These are phyloP conservation scores for Manis crassicaudata DNA, from an alignment of 2,797 vertebrate species.

Conservation along the genomic window DNA sequence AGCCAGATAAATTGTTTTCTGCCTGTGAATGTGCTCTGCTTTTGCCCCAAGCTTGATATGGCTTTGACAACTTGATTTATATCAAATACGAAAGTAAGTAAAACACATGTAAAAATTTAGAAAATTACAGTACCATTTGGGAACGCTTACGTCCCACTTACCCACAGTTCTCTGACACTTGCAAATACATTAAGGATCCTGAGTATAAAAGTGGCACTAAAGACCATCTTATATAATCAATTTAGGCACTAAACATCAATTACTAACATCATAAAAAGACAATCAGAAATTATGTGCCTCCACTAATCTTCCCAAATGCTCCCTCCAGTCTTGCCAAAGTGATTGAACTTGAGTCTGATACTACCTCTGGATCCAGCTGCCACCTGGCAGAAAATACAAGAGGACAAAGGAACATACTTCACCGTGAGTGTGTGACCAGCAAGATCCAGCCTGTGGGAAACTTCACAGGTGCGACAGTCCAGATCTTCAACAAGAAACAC, in stretches of 20 bases:
- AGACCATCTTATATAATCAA: not conserved
- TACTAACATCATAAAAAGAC: not conserved
- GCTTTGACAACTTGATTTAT: not conserved
- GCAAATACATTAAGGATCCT: not conserved
- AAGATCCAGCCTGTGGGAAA: not conserved
- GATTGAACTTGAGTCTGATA: not conserved
- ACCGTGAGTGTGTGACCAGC: not conserved
- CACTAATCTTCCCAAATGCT: not conserved
- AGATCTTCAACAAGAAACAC: not conserved
- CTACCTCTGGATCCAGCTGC: not conserved
- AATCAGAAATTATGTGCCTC: not conserved
- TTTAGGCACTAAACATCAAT: not conserved
- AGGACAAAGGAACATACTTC: not conserved
- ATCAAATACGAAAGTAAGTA: not conserved
- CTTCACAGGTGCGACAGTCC: not conserved
- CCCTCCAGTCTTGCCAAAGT: not conserved
- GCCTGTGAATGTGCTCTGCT: not conserved
- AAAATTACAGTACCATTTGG: not conserved
- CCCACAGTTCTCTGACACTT: not conserved
- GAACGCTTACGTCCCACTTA: not conserved
- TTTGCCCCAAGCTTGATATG: not conserved
- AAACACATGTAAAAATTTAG: not conserved
- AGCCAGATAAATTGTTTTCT: not conserved
- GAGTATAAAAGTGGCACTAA: not conserved
- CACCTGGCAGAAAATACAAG: slow-evolving; percentile 23